Conservation (phyloP, 2,113 vertebrate genomes). For the Ascaphus truei region DNA sequence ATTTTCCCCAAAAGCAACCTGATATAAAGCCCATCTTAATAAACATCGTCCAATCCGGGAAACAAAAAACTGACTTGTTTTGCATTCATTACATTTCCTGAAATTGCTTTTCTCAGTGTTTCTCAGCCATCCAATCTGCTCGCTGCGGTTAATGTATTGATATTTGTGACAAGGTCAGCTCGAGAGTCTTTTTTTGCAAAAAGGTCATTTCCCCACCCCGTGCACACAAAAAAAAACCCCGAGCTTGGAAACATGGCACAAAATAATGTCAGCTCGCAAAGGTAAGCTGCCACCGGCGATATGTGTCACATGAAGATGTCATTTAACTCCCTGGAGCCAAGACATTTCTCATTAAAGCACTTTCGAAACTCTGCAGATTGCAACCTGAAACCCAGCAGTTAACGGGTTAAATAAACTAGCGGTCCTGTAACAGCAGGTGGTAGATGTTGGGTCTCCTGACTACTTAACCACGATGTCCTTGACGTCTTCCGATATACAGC, state of each 20-base stretch:
- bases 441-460: too few species aligned
- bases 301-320: slow-evolving; percentile 36
- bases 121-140: slow-evolving; percentile 23
- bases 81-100: slow-evolving; percentile 55
- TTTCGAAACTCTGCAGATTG: not conserved
- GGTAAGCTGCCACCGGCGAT: slow-evolving; percentile 31
- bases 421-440: too few species aligned
- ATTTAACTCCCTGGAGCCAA: slow-evolving; percentile 13
- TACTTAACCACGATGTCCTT: too few species aligned
- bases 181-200: slow-evolving; percentile 43
- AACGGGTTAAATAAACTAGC: too few species aligned
- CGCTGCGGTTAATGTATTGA: slow-evolving; percentile 41
- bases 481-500: too few species aligned
- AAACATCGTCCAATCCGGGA: slow-evolving; percentile 44
- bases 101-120: slow-evolving; percentile 57
- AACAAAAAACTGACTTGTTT: slow-evolving; percentile 54
- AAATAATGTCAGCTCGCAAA: slow-evolving; percentile 44
- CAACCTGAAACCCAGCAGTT: too few species aligned
- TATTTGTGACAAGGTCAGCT: slow-evolving; percentile 47
- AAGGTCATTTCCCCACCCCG: slow-evolving; percentile 46
- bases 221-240: slow-evolving; percentile 37
- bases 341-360: slow-evolving; percentile 2
- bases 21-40: slow-evolving; percentile 45
- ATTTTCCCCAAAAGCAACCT: slow-evolving; percentile 2
- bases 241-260: slow-evolving; percentile 20